A percentile compares a stretch with the other conserved stretches of the same genome.
Conservation (phyloP, 1,140 invertebrate species). For the Agraylea sexmaculata region DNA sequence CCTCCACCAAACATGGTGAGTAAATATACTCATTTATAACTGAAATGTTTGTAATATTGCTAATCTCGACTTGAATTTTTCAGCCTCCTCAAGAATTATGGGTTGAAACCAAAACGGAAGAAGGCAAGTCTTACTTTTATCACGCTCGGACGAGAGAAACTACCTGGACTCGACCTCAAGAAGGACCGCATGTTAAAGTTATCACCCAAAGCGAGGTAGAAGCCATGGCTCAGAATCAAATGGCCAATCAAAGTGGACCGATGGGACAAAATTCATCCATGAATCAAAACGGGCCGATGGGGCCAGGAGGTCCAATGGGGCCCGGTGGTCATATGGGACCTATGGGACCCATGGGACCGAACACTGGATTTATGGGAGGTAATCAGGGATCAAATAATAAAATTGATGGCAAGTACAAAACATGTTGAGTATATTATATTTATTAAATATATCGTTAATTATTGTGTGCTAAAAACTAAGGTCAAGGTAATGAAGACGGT, state of each 20-base stretch:
- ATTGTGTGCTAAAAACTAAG: too few species aligned
- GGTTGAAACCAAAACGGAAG: slow-evolving; percentile 91
- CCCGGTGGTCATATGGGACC: slow-evolving; percentile 21
- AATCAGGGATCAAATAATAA: too few species aligned
- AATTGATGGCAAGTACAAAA: too few species aligned
- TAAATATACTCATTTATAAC: slow-evolving; percentile 4
- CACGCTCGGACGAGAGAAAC: slow-evolving; percentile 92
- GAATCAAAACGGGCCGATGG: slow-evolving; percentile 22
- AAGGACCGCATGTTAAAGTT: slow-evolving; percentile 65
- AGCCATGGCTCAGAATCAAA: slow-evolving; percentile 47
- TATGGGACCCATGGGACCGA: slow-evolving; percentile 14
- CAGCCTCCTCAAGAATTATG: slow-evolving; percentile 61
- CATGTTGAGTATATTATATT: too few species aligned
- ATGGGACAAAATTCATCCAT: slow-evolving; percentile 11
- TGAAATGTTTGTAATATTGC: slow-evolving; percentile 12
- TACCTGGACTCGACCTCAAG: slow-evolving; percentile 92
- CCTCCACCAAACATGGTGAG: too few species aligned
- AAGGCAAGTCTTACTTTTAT: slow-evolving; percentile 96
- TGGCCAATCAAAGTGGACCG: slow-evolving; percentile 19
- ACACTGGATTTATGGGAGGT: slow-evolving; percentile 29
- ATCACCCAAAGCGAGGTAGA: slow-evolving; percentile 74
- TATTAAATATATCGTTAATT: too few species aligned
- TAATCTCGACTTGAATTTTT: slow-evolving; percentile 6
- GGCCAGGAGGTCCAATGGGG: slow-evolving; percentile 6
- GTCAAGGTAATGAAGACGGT: too few species aligned